Conservation (phyloP, 2,888 invertebrate species). For the Tenthredo amoena region DNA sequence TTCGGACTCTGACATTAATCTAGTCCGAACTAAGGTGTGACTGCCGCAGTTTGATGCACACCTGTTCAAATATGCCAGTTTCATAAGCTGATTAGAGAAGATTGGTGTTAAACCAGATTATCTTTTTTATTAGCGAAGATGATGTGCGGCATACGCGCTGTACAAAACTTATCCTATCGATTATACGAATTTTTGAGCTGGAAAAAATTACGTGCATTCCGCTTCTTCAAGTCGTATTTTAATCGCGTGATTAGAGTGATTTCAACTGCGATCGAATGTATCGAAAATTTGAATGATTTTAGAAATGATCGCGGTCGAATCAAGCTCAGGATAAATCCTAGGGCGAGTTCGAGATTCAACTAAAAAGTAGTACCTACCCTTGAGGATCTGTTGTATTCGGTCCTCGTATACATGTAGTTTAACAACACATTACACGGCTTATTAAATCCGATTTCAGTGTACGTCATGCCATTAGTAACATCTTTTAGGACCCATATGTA, state of each 20-base stretch:
- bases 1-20: conserved; percentile 26
- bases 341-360: no score
- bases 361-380: no score
- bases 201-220: no score
- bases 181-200: neutral
- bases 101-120: conserved; percentile 31
- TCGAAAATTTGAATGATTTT: no score
- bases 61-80: conserved; percentile 14
- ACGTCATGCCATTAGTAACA: neutral
- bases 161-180: neutral
- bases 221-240: no score
- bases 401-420: no score
- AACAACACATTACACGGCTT: neutral
- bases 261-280: no score
- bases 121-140: neutral
- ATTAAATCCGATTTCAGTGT: neutral
- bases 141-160: neutral
- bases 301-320: no score
- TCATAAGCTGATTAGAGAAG: conserved; percentile 41
- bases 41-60: conserved; percentile 33
- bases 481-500: neutral
- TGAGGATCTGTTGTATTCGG: no score
- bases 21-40: neutral
- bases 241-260: no score
- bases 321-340: no score